Evolutionary conservation across 2,888 invertebrate species (phyloP), one percentile per base, ranked within the genome.

Genomic region (Scaptomyza caliginosa): DNA sequence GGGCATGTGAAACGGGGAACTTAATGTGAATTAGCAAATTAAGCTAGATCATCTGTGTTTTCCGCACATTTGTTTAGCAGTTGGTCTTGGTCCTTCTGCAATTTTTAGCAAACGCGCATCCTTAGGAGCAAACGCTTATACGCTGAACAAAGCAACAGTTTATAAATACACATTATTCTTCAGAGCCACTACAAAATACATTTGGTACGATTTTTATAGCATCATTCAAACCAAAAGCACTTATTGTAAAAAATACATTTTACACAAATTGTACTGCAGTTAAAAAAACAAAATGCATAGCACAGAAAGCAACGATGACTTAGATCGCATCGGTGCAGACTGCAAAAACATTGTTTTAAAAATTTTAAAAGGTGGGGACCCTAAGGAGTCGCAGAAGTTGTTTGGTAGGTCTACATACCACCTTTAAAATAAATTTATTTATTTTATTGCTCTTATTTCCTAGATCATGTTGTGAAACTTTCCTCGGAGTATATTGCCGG

Each of bases 381-480:
- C 34, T 4, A 34, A 16, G 34, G 34, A 16, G 16, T 3, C 16
- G 2, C 16, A 34, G 8, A 8, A 1, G 3, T 16, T 34, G 13
- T 34, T 34, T 2, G 34, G 34, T 34, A 30, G 28, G 28, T 30
- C 4, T 11, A 4, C 11, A 32, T 32, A 17, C 57, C 8, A 34
- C 1, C 16, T 11, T 36, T 4, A 45, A 1, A 8, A 7, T 17
- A 3, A n/a, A n/a, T n/a, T n/a, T n/a, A n/a, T n/a, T n/a, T n/a
- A n/a, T n/a, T 28, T 5, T 7, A 36, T 23, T 34, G 7, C 23
- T 10, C 4, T 3, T 4, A 16, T 48, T 21, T 23, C 2, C 3
- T 30, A 74, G 74, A 60, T 42, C 48, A 34, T n/a, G 23, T 64
- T n/a, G 58, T 74, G 19, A 21, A 40, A 3, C 48, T 63, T 46